Evolutionary conservation across 2,797 vertebrate genomes (phyloP).

Genomic region (Rhinella marina): DNA sequence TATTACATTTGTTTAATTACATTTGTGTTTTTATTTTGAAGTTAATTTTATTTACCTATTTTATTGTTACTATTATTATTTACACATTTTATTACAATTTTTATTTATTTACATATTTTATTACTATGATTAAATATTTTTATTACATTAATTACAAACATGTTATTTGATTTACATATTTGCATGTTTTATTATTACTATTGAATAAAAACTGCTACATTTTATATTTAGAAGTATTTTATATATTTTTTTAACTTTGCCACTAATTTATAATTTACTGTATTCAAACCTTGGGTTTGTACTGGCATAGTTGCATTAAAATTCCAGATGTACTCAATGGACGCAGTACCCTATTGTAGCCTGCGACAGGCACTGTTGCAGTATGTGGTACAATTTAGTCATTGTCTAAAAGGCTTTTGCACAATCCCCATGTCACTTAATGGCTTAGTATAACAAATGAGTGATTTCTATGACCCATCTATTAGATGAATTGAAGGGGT

Average conservation of each 20-base stretch:
- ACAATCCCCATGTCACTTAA: constrained; percentile 42
- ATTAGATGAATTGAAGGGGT: constrained; percentile 53
- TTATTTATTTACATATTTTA: neutral
- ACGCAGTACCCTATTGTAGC: constrained; percentile 31
- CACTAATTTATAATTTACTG: neutral
- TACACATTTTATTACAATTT: too few relatives aligned
- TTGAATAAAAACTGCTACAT: neutral
- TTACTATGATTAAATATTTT: neutral
- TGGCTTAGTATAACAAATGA: constrained; percentile 42
- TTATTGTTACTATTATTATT: too few relatives aligned
- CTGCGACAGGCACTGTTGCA: constrained; percentile 38
- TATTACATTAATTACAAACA: too few relatives aligned
- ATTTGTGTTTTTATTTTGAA: too few relatives aligned
- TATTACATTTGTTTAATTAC: too few relatives aligned
- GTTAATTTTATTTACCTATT: too few relatives aligned
- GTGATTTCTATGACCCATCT: constrained; percentile 46
- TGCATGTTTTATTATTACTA: neutral
- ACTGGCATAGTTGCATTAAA: neutral
- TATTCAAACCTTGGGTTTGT: neutral
- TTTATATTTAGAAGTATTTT: neutral
- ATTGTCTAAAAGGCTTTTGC: constrained; percentile 32
- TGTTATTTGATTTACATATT: neutral
- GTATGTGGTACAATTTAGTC: constrained; percentile 15
- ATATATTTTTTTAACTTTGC: neutral
- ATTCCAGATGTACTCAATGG: constrained; percentile 4